Base-by-base conservation (phyloP, 2,888 invertebrate species). In the Pristionchus japonicus region DNA sequence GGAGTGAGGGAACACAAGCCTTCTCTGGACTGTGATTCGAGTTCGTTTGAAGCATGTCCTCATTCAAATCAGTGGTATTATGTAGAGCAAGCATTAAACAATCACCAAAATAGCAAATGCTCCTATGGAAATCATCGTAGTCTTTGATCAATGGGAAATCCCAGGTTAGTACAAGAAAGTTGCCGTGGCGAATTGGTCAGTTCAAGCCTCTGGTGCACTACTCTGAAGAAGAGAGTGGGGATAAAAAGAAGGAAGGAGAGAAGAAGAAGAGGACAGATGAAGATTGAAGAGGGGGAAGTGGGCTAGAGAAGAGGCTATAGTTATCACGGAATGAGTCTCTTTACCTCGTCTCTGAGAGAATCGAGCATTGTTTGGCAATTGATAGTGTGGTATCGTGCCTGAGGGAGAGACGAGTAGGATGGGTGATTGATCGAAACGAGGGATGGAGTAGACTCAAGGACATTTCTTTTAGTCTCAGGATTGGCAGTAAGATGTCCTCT, bases 231-330 rank as follows among this genome's bases (percentile, higher is more conserved):
- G 37, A 37, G 70, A 37, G 70, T 27, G 43, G 34, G 23, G 86
- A 86, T 43, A 64, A 64, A 52, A n/a, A 52, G 37, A 82, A 47
- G 2, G 40, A 64, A 49, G 27, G 80, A 40, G 20, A 40, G 47
- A 47, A 11, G 47, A 52, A 83, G 82, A 52, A 49, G 52, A n/a
- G 23, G 52, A 40, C 23, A 43, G 52, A 83, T 20, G 52, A 52
- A 43, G 43, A 77, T 40, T 43, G 77, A 77, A 77, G 77, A 77
- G 77, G 47, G 67, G 31, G 64, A n/a, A 47, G 43, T 43, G 77
- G 77, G 23, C 77, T 47, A 77, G 43, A 77, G 77, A 47, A 27
- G n/a, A 43, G 77, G 23, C 77, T 47, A 77, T 77, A 77, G 77
- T 47, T 77, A 77, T 77, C 43, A 70, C 37, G 70, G 37, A 70